A percentile compares a stretch with the other conserved stretches of the same genome.
Conservation (phyloP, 2,888 invertebrate genomes). For the Serripes groenlandicus region DNA sequence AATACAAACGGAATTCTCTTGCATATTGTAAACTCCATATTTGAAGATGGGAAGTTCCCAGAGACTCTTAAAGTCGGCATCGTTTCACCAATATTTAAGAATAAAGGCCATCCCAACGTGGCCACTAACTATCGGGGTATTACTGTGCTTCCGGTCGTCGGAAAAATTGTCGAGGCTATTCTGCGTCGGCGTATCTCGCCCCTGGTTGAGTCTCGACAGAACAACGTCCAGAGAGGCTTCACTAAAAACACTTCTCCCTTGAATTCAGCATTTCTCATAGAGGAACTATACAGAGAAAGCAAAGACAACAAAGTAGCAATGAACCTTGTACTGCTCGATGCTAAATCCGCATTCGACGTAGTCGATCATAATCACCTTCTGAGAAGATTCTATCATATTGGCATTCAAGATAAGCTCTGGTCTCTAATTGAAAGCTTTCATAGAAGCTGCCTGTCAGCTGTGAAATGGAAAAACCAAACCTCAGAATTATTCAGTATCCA, state of each 20-base stretch:
- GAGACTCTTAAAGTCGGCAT: neutral
- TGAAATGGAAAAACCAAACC: neutral
- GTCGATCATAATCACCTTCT: neutral
- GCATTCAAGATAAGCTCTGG: neutral
- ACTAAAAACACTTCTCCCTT: conserved; percentile 3
- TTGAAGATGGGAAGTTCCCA: neutral
- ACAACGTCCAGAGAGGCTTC: neutral
- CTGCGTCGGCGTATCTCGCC: neutral
- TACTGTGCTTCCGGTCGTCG: neutral
- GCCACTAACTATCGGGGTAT: neutral
- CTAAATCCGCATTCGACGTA: conserved; percentile 3
- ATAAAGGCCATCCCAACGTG: conserved; percentile 1
- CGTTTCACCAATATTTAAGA: neutral
- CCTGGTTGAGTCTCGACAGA: neutral
- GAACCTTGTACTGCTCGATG: neutral
- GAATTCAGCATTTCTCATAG: neutral
- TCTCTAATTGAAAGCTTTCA: neutral
- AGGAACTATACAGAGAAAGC: neutral
- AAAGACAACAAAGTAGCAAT: neutral
- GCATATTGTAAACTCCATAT: neutral
- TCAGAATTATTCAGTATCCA: neutral
- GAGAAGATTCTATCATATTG: neutral
- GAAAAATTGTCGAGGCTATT: neutral
- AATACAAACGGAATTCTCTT: neutral
- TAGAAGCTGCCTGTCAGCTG: neutral